A percentile compares a stretch with the other conserved stretches of the same genome.
phyloP scores from a whole-genome alignment of 2,113 vertebrate genomes.

The Tachysurus vachellii region DNA sequence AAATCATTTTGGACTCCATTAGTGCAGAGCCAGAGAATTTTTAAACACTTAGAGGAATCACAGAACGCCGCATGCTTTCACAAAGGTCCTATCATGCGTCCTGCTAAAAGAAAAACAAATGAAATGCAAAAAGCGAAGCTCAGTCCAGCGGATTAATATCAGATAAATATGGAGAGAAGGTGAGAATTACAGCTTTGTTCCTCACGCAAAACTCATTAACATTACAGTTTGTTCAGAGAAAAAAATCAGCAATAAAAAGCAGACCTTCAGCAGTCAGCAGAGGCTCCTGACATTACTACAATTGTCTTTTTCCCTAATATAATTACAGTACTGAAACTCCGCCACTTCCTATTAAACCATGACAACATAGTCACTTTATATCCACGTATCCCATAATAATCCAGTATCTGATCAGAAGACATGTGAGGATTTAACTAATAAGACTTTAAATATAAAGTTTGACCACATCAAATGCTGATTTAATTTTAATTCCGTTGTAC shows the following conservation, averaged over 20 bases:
- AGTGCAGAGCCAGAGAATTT: conserved; percentile 1
- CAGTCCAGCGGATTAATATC: background rate
- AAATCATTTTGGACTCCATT: conserved; percentile 11
- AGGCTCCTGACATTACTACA: too few species aligned
- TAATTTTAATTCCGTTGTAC: too few species aligned
- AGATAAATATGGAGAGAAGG: background rate
- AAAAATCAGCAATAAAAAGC: too few species aligned
- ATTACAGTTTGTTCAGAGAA: too few species aligned
- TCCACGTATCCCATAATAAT: background rate
- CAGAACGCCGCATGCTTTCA: background rate
- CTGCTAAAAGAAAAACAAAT: background rate
- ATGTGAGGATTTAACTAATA: background rate
- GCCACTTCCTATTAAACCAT: background rate
- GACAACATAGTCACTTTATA: background rate
- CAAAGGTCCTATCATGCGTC: background rate
- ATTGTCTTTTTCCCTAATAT: background rate
- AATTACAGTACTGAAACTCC: background rate
- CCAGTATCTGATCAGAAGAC: background rate
- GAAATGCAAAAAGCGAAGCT: background rate
- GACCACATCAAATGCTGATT: too few species aligned
- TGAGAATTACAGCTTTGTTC: background rate
- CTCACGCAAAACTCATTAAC: background rate
- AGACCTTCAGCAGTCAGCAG: too few species aligned
- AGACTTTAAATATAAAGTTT: too few species aligned
- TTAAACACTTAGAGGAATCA: background rate